Percentiles rank a stretch among this genome's conserved stretches.
phyloP scores from a whole-genome alignment of 2,888 invertebrate species.

The Tetheella fluctuosa region DNA sequence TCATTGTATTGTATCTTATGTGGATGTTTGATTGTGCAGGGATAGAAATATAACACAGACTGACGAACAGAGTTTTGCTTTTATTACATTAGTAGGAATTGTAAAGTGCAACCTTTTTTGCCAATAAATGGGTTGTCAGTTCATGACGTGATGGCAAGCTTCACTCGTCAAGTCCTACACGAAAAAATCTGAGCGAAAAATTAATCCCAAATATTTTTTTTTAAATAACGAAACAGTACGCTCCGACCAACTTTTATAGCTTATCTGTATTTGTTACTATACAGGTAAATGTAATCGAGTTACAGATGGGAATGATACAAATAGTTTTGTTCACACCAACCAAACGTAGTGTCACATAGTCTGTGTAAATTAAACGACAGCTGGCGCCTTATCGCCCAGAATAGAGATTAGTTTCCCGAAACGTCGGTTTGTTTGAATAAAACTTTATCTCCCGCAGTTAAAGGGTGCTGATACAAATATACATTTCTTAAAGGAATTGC shows the following conservation, averaged over 20 bases:
- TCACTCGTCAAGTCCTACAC: neutral
- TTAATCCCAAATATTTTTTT: neutral
- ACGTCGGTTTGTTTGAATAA: constrained; percentile 48
- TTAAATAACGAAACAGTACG: neutral
- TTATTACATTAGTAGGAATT: neutral
- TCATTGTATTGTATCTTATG: neutral
- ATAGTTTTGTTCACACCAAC: constrained; percentile 29
- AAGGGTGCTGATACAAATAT: constrained; percentile 25
- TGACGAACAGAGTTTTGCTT: neutral
- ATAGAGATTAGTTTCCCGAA: constrained; percentile 56
- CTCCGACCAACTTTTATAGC: neutral
- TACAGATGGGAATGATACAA: constrained; percentile 28
- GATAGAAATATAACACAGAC: neutral
- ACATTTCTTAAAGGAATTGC: constrained; percentile 42
- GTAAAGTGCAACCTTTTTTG: neutral
- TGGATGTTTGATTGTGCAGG: neutral
- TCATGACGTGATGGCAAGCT: neutral
- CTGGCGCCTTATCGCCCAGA: constrained; percentile 48
- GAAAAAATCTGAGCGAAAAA: neutral
- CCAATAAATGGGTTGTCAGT: neutral
- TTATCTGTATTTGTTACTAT: constrained; percentile 8
- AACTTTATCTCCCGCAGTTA: constrained; percentile 37
- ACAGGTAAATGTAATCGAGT: constrained; percentile 11
- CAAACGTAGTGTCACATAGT: constrained; percentile 49
- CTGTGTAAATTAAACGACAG: constrained; percentile 64